Conservation (phyloP, 2,888 invertebrate species). For the Sesamia inferens region DNA sequence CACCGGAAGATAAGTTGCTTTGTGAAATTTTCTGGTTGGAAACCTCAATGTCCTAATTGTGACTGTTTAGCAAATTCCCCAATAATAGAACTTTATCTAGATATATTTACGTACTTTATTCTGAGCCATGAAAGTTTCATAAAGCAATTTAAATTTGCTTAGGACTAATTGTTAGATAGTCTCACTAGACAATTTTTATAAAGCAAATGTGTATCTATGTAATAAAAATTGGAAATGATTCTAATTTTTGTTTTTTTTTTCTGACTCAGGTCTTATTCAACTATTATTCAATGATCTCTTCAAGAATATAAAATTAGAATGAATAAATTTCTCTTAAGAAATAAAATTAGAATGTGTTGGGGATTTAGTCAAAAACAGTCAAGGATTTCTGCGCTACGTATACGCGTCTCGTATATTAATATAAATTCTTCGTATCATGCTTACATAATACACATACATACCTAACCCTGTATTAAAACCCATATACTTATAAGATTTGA, state of each 20-base stretch:
- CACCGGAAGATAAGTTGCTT: slow-evolving; percentile 59
- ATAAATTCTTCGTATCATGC: background rate
- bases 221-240: slow-evolving; percentile 79
- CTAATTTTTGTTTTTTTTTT: slow-evolving; percentile 48
- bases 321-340: too few relatives aligned
- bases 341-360: background rate
- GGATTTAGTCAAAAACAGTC: background rate
- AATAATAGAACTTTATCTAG: slow-evolving; percentile 33
- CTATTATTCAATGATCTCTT: background rate
- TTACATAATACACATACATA: too few relatives aligned
- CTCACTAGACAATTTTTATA: slow-evolving; percentile 84
- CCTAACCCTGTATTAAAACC: background rate
- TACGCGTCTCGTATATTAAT: background rate
- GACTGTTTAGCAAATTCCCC: slow-evolving; percentile 42
- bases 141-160: slow-evolving; percentile 70
- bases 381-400: background rate
- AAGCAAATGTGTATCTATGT: slow-evolving; percentile 83
- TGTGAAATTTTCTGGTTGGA: slow-evolving; percentile 52
- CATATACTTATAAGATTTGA: too few relatives aligned
- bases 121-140: slow-evolving; percentile 58
- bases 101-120: slow-evolving; percentile 38
- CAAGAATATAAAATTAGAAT: too few relatives aligned
- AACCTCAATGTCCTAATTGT: background rate
- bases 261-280: background rate
- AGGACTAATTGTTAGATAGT: slow-evolving; percentile 82